Evolutionary conservation across 35 echinoderm and acorn worm genomes (phyloP).

Genomic region (Apostichopus japonicus): DNA sequence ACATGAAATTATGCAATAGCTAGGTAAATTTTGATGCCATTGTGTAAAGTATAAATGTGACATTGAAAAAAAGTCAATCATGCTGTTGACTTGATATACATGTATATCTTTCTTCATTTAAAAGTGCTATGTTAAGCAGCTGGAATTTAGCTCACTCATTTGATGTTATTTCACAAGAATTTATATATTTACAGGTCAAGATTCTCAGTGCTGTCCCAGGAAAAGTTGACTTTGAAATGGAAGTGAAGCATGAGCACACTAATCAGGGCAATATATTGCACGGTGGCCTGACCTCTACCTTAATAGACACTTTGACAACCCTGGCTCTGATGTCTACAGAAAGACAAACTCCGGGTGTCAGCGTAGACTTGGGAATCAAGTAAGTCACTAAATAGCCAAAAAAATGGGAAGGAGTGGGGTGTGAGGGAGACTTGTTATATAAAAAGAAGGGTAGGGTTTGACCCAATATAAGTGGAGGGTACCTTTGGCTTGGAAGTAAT

Average conservation of each 20-base stretch:
- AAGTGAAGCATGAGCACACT: slow-evolving; percentile 41
- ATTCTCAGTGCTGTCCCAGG: slow-evolving; percentile 27
- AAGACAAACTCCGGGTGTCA: slow-evolving; percentile 1
- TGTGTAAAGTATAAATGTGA: no score
- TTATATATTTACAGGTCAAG: not conserved
- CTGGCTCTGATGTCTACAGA: slow-evolving; percentile 36
- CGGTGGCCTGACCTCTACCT: slow-evolving; percentile 19
- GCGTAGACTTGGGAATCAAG: slow-evolving; percentile 25
- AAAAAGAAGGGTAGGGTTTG: no score
- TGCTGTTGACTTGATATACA: no score
- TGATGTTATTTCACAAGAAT: not conserved
- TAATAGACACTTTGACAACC: slow-evolving; percentile 39
- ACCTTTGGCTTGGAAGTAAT: no score
- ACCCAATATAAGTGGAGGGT: no score
- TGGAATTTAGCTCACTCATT: not conserved
- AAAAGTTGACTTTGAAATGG: slow-evolving; percentile 57
- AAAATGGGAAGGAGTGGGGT: not conserved
- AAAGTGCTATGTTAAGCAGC: no score
- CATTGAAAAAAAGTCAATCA: no score
- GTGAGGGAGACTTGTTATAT: no score
- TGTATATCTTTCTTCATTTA: no score
- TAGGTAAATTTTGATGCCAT: no score
- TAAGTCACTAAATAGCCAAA: not conserved
- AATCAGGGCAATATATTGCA: slow-evolving; percentile 24
- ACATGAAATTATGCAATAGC: no score